Base-by-base conservation (phyloP, 2,113 vertebrate species). In the Condylura cristata region DNA sequence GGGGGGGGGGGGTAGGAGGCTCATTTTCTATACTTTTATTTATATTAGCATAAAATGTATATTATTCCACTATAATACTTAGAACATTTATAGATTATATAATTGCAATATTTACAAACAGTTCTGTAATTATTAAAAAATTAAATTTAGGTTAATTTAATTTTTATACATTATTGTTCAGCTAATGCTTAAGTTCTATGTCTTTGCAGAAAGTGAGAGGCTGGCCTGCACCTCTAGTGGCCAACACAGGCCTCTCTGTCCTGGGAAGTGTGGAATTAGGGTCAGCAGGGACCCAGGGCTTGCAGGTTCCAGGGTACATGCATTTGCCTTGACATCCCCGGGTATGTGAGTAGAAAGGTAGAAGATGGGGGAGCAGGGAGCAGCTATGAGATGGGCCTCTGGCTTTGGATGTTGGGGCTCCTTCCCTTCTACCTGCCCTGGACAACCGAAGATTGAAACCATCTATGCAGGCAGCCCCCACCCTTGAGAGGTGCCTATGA, bases 61-160 rank as follows among this genome's bases (percentile, higher is more conserved):
- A 51, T 51, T 51, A 48, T 48, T 48, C 2, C 13, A 12, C 46
- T 48, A 51, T 51, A 51, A 51, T 51, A 51, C 17, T 51, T 51
- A 51, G 14, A 51, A 3, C 48, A 51, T 17, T 51, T 51, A 8
- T 51, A 51, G 48, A 51, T 51, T 51, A 51, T 51, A 51, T 51
- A 51, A 51, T 51, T 51, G 4, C 13, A 8, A 48, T 51, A 51
- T 17, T 51, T 51, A 51, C 17, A 51, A 68, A 58, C 51, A 56
- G 87, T 83, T 58, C 41, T 61, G 37, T 37, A 53, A 60, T 68
- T 83, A n/a, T n/a, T n/a, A n/a, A n/a, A n/a, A n/a, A n/a, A n/a
- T n/a, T n/a, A n/a, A n/a, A n/a, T n/a, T n/a, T n/a, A n/a, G n/a
- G n/a, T n/a, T n/a, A n/a, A n/a, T n/a, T n/a, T n/a, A n/a, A n/a